phyloP scores from a whole-genome alignment of 2,888 invertebrate species.

The Penaeus monodon region DNA sequence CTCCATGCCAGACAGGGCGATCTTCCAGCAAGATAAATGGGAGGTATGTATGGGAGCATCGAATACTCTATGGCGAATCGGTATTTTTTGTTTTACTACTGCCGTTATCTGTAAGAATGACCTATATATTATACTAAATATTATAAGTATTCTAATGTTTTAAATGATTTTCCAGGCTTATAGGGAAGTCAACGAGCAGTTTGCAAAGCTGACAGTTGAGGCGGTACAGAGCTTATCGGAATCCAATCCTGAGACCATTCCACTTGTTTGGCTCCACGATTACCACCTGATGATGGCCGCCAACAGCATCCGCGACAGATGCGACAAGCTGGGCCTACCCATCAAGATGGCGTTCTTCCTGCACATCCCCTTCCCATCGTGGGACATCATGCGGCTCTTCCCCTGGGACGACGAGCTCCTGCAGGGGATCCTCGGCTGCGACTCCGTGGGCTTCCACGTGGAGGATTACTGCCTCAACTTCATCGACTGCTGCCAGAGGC shows the following conservation, averaged over 20 bases:
- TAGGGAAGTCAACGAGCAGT: constrained; percentile 69
- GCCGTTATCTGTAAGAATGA: too few relatives aligned
- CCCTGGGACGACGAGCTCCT: constrained; percentile 72
- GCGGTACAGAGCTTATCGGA: constrained; percentile 69
- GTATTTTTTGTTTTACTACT: too few relatives aligned
- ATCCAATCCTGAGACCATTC: constrained; percentile 68
- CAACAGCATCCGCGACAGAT: constrained; percentile 71
- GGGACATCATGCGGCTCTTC: constrained; percentile 72
- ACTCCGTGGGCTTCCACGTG: constrained; percentile 72
- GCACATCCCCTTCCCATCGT: constrained; percentile 74
- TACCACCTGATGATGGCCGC: constrained; percentile 73
- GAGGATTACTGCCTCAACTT: constrained; percentile 71
- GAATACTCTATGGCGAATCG: too few relatives aligned
- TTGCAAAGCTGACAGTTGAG: constrained; percentile 69
- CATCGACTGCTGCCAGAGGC: constrained; percentile 70
- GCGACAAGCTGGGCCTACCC: constrained; percentile 53
- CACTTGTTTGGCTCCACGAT: constrained; percentile 74
- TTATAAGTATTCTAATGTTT: neutral
- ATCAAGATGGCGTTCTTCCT: constrained; percentile 73
- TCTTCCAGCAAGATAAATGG: constrained; percentile 69
- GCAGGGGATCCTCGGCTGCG: constrained; percentile 72
- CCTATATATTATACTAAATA: neutral
- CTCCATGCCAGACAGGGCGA: constrained; percentile 71
- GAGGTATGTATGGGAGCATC: constrained; percentile 66
- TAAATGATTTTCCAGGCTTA: constrained; percentile 67